phyloP scores from a whole-genome alignment of 2,888 invertebrate genomes.

The Eupeodes latifasciatus region DNA sequence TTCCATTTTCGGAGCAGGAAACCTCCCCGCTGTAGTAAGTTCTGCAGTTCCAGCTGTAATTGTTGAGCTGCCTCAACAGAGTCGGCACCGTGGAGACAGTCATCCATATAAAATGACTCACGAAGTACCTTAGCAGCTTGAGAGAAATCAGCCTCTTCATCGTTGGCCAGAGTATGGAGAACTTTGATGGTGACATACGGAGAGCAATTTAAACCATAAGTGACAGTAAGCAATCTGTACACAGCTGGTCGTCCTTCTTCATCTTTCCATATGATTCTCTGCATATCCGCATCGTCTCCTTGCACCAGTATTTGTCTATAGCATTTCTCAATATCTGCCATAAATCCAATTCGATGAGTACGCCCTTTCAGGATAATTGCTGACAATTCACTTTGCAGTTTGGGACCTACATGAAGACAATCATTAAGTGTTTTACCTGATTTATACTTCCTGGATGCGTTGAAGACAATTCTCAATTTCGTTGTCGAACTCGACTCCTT shows the following conservation, averaged over 20 bases:
- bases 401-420: conserved; percentile 67
- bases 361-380: conserved; percentile 47
- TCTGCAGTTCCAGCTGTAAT: conserved; percentile 40
- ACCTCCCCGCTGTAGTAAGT: conserved; percentile 45
- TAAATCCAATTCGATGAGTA: conserved; percentile 64
- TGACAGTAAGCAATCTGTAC: conserved; percentile 59
- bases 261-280: conserved; percentile 60
- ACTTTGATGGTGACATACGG: conserved; percentile 63
- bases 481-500: conserved; percentile 67
- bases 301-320: conserved; percentile 65
- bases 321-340: conserved; percentile 72
- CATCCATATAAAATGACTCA: conserved; percentile 67
- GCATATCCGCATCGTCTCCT: conserved; percentile 60
- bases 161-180: conserved; percentile 54
- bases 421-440: conserved; percentile 58
- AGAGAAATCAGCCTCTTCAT: conserved; percentile 50
- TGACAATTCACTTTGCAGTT: conserved; percentile 61
- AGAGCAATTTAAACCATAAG: conserved; percentile 64
- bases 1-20: conserved; percentile 54
- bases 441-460: conserved; percentile 46
- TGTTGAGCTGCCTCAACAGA: conserved; percentile 32
- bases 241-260: conserved; percentile 3
- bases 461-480: conserved; percentile 64
- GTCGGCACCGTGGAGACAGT: conserved; percentile 54
- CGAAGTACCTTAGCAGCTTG: conserved; percentile 49